Conservation (phyloP, 1,140 invertebrate species). For the Hyles euphorbiae region DNA sequence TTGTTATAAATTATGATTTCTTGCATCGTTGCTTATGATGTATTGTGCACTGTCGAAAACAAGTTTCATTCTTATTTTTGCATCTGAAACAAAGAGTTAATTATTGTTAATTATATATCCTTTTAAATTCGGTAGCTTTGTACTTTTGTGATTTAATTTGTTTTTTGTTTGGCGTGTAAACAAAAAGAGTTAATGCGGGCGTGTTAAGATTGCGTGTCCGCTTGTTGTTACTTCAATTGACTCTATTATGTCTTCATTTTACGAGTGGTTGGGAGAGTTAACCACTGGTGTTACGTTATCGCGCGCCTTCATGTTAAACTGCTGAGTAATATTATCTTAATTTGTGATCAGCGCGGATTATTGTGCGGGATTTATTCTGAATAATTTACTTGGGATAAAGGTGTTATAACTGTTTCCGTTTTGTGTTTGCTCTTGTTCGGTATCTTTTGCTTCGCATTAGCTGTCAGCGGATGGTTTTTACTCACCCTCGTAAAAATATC, state of each 20-base stretch:
- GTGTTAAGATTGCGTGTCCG: conserved; percentile 41
- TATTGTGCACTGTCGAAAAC: conserved; percentile 10
- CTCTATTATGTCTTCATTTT: conserved; percentile 54
- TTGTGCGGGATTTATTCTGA: no score
- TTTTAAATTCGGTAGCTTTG: conserved; percentile 39
- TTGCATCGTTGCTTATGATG: conserved; percentile 27
- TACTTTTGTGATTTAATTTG: conserved; percentile 34
- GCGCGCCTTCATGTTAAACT: background rate
- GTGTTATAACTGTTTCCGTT: no score
- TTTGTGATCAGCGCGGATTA: background rate
- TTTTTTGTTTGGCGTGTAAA: conserved; percentile 29
- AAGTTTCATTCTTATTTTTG: conserved; percentile 36
- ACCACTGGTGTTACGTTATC: conserved; percentile 9
- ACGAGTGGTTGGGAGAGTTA: conserved; percentile 36
- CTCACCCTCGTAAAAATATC: no score
- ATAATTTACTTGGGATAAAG: no score
- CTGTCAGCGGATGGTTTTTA: no score
- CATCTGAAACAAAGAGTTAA: conserved; percentile 54
- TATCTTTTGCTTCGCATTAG: no score
- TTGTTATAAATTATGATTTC: conserved; percentile 30
- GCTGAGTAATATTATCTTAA: conserved; percentile 8
- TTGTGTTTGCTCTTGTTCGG: no score
- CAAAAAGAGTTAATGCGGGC: conserved; percentile 34
- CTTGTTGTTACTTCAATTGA: conserved; percentile 43
- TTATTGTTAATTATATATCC: conserved; percentile 32